Evolutionary conservation across 2,888 invertebrate genomes (phyloP), one percentile per base, ranked within the genome.

Genomic region (Elaeidobius kamerunicus): DNA sequence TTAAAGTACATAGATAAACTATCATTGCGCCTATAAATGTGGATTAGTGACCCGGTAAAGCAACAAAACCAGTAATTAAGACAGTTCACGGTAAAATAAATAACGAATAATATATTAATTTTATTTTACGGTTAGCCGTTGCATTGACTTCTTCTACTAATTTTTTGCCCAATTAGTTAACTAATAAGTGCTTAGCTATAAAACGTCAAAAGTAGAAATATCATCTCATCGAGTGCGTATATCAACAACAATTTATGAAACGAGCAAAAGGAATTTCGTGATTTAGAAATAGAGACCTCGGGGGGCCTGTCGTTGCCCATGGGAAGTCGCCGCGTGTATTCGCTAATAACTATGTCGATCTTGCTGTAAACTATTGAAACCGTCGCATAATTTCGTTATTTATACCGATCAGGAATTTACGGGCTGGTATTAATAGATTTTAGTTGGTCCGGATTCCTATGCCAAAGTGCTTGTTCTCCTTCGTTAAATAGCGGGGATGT

Each of bases 331-430:
- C 28, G 48, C 47, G 34, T 48, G 48, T n/a, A 14, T 32, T 39
- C 53, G 43, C 48, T 53, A 53, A 53, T 53, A 53, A 53, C 53
- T 48, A 47, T 53, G 53, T 53, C 53, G 48, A 53, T 53, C 44
- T 23, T 35, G 53, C 39, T 47, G 53, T 43, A 53, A 53, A 53
- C 48, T 48, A 48, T 53, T 48, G 48, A 42, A 48, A 20, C 47
- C 48, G 53, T 53, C 53, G 48, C 53, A 53, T 53, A 53, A 52
- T 47, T 47, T 48, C 11, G 23, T 47, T 40, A 52, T 47, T 52
- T 52, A 42, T 42, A 17, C 28, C 36, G 42, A 17, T 20, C 15
- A 34, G 3, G 35, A 45, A 52, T 52, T 52, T 52, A 52, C 45
- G 20, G 7, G 34, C 45, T 17, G 9, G 44, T 44, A 40, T 45